phyloP scores from a whole-genome alignment of 2,113 vertebrate genomes.

The Psilopsiagon aymara region DNA sequence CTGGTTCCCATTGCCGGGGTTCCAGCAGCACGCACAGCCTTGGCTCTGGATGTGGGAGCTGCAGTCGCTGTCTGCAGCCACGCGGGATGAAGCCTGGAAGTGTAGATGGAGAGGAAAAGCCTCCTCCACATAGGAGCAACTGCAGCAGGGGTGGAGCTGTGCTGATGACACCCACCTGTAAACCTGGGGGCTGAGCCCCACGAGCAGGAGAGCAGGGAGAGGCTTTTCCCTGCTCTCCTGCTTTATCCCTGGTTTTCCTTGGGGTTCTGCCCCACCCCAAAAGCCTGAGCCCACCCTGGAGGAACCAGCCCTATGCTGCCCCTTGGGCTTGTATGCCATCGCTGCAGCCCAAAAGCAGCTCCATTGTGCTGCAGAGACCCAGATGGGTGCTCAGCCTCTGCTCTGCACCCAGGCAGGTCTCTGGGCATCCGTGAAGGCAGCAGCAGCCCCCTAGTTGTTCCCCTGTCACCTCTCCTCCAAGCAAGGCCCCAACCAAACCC shows the following conservation, averaged over 20 bases:
- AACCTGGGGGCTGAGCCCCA: not conserved
- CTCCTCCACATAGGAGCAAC: fast-evolving
- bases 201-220: not conserved
- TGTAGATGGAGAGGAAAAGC: not conserved
- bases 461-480: not conserved
- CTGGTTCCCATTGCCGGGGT: not conserved
- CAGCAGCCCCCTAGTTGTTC: not conserved
- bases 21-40: not conserved
- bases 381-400: not conserved
- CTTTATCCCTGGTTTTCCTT: not conserved
- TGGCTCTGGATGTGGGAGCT: not conserved
- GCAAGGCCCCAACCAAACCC: not conserved
- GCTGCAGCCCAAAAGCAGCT: not conserved
- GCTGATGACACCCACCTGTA: fast-evolving
- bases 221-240: not conserved
- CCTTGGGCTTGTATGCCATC: not conserved
- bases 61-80: fast-evolving
- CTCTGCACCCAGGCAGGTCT: not conserved
- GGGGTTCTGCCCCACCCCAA: not conserved
- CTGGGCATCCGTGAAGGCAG: not conserved
- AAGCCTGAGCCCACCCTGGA: not conserved
- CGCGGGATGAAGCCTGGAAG: not conserved
- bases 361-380: not conserved
- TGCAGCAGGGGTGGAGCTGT: not conserved
- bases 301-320: not conserved